Conservation (phyloP, 2,888 invertebrate species). For the Mylabris sibirica region DNA sequence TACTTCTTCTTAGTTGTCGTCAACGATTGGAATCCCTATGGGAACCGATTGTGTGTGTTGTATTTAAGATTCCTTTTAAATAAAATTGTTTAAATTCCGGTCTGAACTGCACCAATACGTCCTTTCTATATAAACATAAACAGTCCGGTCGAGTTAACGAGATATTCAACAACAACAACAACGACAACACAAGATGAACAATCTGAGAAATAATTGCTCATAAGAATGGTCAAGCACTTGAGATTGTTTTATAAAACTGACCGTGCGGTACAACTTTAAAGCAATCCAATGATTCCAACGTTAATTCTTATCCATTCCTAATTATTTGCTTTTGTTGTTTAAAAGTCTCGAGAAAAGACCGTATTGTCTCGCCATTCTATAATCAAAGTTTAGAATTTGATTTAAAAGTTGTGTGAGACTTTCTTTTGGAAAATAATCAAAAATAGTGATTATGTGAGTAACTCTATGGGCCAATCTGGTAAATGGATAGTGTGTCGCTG, state of each 20-base stretch:
- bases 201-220: slow-evolving; percentile 12
- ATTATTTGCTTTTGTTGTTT: not conserved
- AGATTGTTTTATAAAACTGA: slow-evolving; percentile 4
- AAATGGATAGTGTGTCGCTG: not conserved
- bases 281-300: slow-evolving; percentile 3
- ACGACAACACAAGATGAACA: not conserved
- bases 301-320: not conserved
- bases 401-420: not conserved
- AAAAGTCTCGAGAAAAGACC: not conserved
- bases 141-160: slow-evolving; percentile 32
- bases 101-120: slow-evolving; percentile 20
- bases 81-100: slow-evolving; percentile 30
- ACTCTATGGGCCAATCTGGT: not conserved
- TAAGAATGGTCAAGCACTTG: not conserved
- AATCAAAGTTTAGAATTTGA: not conserved
- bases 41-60: slow-evolving; percentile 13
- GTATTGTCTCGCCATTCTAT: not conserved
- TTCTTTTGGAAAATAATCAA: slow-evolving; percentile 6
- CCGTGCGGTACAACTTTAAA: slow-evolving; percentile 4
- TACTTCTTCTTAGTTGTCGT: not conserved
- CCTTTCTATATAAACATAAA: slow-evolving; percentile 13
- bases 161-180: slow-evolving; percentile 26
- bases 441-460: not conserved
- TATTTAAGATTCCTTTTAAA: slow-evolving; percentile 24
- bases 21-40: slow-evolving; percentile 9